Evolutionary conservation across 2,113 vertebrate species (phyloP).

Genomic region (Nematolebias whitei): DNA sequence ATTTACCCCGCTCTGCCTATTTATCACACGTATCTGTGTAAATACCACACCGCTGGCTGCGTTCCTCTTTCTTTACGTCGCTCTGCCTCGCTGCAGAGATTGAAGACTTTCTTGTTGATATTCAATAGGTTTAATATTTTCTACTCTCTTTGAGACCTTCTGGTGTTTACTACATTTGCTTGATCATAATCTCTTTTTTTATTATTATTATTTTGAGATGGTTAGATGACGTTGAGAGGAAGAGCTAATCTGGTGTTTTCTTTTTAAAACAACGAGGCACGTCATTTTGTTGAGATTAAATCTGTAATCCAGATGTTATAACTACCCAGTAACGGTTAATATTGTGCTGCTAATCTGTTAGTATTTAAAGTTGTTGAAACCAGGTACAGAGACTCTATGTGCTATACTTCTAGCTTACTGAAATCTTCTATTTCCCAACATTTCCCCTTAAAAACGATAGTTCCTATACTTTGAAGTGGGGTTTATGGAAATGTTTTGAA

Average conservation of each 20-base stretch:
- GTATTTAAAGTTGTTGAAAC: conserved; percentile 33
- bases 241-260: conserved; percentile 14
- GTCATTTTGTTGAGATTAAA: not conserved
- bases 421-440: conserved; percentile 16
- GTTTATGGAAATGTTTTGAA: too few species aligned
- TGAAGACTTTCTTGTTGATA: conserved; percentile 79
- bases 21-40: conserved; percentile 41
- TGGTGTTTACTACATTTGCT: conserved; percentile 59
- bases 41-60: conserved; percentile 5
- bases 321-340: conserved; percentile 18
- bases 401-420: too few species aligned
- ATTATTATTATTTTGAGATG: not conserved
- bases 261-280: not conserved
- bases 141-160: conserved; percentile 70
- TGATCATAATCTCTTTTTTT: conserved; percentile 20
- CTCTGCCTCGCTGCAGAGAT: conserved; percentile 70
- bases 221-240: conserved; percentile 6
- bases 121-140: conserved; percentile 81
- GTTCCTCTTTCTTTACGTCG: not conserved
- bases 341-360: conserved; percentile 61
- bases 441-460: too few species aligned
- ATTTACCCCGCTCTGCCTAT: conserved; percentile 24
- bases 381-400: conserved; percentile 44
- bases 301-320: conserved; percentile 8
- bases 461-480: too few species aligned